These are phyloP conservation scores for Oxycera nigricornis DNA, from an alignment of 2,888 invertebrate species.

Conservation along the genomic window DNA sequence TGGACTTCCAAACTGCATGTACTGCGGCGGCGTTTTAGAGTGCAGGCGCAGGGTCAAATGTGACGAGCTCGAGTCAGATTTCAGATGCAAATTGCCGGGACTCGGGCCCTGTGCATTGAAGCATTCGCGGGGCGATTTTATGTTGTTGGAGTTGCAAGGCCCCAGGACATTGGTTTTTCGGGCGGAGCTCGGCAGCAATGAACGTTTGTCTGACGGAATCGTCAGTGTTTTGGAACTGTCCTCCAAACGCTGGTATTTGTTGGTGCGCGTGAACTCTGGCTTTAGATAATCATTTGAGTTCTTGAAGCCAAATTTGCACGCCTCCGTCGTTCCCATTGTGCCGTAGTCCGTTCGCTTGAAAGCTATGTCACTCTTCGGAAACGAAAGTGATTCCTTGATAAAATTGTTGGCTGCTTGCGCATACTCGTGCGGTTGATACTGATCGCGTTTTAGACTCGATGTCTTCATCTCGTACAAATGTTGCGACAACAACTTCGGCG, in stretches of 20 bases:
- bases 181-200: slow-evolving; percentile 45
- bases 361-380: slow-evolving; percentile 43
- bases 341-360: slow-evolving; percentile 48
- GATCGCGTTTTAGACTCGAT: slow-evolving; percentile 46
- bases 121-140: slow-evolving; percentile 48
- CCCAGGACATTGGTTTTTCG: slow-evolving; percentile 45
- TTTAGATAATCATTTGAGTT: slow-evolving; percentile 44
- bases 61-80: slow-evolving; percentile 43
- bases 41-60: slow-evolving; percentile 42
- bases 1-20: slow-evolving; percentile 44
- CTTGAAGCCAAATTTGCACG: slow-evolving; percentile 43
- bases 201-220: slow-evolving; percentile 44
- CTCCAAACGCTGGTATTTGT: slow-evolving; percentile 49
- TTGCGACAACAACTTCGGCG: slow-evolving; percentile 47
- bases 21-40: slow-evolving; percentile 49
- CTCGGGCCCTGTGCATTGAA: slow-evolving; percentile 47
- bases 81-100: slow-evolving; percentile 46
- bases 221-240: slow-evolving; percentile 42
- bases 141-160: slow-evolving; percentile 33
- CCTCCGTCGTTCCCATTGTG: slow-evolving; percentile 43
- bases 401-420: slow-evolving; percentile 44
- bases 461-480: slow-evolving; percentile 48
- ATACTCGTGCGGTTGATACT: slow-evolving; percentile 43
- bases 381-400: slow-evolving; percentile 41
- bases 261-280: slow-evolving; percentile 48